Conservation (phyloP, 2,888 invertebrate species). For the Drosophila cracens region DNA sequence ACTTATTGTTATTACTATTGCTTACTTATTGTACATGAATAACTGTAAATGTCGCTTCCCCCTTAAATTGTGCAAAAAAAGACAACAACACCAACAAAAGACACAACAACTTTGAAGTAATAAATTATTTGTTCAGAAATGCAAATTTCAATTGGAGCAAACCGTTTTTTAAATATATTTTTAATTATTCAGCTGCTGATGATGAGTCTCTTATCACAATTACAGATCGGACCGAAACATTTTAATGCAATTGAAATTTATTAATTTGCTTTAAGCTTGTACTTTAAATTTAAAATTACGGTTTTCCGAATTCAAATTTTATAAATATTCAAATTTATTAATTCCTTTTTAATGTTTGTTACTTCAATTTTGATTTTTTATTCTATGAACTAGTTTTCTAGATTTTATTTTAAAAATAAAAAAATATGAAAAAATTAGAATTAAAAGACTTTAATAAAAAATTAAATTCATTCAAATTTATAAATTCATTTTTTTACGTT, state of each 20-base stretch:
- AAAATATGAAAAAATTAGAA: background rate
- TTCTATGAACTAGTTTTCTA: background rate
- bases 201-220: constrained; percentile 31
- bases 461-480: background rate
- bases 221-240: constrained; percentile 34
- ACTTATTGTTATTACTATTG: constrained; percentile 8
- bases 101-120: constrained; percentile 31
- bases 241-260: constrained; percentile 5
- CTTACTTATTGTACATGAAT: constrained; percentile 37
- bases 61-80: constrained; percentile 28
- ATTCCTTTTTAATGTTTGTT: background rate
- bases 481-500: background rate
- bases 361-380: background rate
- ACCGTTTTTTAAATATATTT: constrained; percentile 11
- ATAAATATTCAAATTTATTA: background rate
- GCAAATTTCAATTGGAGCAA: constrained; percentile 12
- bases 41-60: constrained; percentile 54
- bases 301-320: background rate
- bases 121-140: constrained; percentile 47
- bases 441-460: background rate
- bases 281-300: background rate
- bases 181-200: background rate
- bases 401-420: background rate
- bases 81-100: background rate
- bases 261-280: background rate